A percentile compares a stretch with the other conserved stretches of the same genome.
These are phyloP conservation scores for Dasypus novemcinctus DNA, from an alignment of 2,113 vertebrate species.

Conservation along the genomic window DNA sequence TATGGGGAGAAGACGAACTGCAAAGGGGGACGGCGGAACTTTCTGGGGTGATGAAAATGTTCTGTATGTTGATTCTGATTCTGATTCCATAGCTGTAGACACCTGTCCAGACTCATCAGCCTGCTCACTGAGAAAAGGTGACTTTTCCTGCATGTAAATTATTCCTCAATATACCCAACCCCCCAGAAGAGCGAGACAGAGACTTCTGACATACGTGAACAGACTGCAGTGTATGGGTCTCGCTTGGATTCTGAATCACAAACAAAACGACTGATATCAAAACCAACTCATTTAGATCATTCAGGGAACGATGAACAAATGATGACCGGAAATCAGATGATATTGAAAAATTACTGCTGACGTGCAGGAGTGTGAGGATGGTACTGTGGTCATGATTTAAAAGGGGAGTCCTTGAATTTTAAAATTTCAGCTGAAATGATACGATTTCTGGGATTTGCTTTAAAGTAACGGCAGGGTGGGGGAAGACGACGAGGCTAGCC, in stretches of 20 bases:
- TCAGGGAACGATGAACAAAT: neutral
- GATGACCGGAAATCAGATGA: no score
- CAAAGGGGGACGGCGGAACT: neutral
- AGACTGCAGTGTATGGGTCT: neutral
- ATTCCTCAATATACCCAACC: neutral
- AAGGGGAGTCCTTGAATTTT: neutral
- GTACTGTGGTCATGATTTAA: neutral
- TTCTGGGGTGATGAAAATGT: neutral
- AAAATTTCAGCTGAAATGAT: neutral
- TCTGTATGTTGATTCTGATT: neutral
- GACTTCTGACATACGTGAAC: neutral
- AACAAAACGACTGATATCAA: neutral
- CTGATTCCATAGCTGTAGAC: neutral
- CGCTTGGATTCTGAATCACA: neutral
- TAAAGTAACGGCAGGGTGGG: neutral
- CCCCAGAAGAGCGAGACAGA: neutral
- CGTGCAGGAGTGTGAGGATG: neutral
- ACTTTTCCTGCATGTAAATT: neutral
- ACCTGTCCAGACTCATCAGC: neutral
- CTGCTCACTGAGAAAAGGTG: neutral
- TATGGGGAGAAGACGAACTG: no score
- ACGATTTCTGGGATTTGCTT: neutral
- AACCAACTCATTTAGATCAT: neutral
- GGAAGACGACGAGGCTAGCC: neutral
- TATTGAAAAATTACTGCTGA: neutral